Conservation (phyloP, 1,140 invertebrate species). For the Akabosia matsudoensis region DNA sequence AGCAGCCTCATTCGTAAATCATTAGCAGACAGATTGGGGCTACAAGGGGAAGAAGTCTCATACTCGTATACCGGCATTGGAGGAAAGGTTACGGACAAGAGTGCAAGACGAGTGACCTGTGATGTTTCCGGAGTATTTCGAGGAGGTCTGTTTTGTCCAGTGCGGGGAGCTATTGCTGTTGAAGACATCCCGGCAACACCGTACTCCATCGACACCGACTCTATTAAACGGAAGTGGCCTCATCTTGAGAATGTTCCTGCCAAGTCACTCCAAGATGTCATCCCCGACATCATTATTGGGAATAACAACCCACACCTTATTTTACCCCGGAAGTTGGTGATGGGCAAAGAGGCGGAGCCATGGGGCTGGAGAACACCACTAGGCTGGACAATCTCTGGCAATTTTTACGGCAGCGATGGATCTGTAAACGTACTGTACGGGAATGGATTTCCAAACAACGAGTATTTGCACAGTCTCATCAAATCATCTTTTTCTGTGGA, state of each 20-base stretch:
- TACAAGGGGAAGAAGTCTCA: neutral
- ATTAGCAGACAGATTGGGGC: neutral
- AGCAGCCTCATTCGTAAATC: neutral
- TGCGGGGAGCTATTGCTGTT: too few species aligned
- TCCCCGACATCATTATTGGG: neutral
- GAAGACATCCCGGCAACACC: too few species aligned
- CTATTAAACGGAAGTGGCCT: neutral
- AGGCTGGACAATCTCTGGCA: neutral
- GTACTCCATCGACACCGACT: neutral
- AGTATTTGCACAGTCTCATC: neutral
- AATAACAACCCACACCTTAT: neutral
- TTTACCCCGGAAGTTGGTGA: neutral
- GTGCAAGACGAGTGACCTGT: neutral
- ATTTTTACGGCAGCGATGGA: neutral
- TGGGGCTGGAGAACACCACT: neutral
- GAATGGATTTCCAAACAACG: neutral
- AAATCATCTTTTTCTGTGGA: slow-evolving; percentile 31
- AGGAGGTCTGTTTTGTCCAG: too few species aligned
- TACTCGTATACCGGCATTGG: neutral
- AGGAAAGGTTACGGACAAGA: neutral
- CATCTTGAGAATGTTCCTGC: neutral
- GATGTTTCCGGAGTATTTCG: too few species aligned
- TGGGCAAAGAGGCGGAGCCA: neutral
- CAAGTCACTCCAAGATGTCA: neutral
- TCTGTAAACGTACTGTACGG: neutral